Evolutionary conservation across 2,888 invertebrate genomes (phyloP), one percentile per base, ranked within the genome.

Genomic region (Lymantria dispar): DNA sequence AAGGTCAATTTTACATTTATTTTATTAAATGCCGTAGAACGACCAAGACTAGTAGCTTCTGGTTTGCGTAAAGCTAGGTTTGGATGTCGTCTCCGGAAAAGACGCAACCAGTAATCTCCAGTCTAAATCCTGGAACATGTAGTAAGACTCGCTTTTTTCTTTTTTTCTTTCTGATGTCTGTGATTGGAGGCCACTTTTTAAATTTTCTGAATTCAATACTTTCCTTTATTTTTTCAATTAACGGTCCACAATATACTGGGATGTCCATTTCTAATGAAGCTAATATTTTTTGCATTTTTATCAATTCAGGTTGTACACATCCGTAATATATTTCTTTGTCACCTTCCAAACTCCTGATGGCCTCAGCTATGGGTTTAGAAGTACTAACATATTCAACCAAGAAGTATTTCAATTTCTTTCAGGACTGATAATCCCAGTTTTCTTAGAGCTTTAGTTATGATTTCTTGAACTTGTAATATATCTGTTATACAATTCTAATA

Each of bases 21-120:
- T 33, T 33, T 33, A 33, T 33, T 33, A 9, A 33, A 33, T 9
- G 33, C 33, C 33, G 9, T 33, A 33, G 7, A 33, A 33, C 33
- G 56, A 54, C 58, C 62, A 36, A 62, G 43, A 47, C 60, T 60
- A 31, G 63, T 66, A 22, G 60, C 46, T 54, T 68, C 58, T 30
- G 63, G 61, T 33, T 45, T 45, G 31, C n/a, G 45, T 45, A 46
- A 37, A 46, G 45, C 33, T 45, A 45, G 36, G 10, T 45, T 45
- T 31, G 29, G 31, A 45, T 45, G 45, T 36, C 45, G 33, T 45
- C 33, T 45, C 8, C 33, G 9, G 33, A 33, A 33, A 33, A 33
- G n/a, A 33, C 9, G 33, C 33, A 33, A 33, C 9, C 30, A 12
- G 43, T 37, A 13, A 37, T 43, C 5, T 43, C 33, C 13, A 43